Percentiles rank a stretch among this genome's conserved stretches.
phyloP scores from a whole-genome alignment of 2,113 vertebrate genomes.

The Pseudorasbora parva region DNA sequence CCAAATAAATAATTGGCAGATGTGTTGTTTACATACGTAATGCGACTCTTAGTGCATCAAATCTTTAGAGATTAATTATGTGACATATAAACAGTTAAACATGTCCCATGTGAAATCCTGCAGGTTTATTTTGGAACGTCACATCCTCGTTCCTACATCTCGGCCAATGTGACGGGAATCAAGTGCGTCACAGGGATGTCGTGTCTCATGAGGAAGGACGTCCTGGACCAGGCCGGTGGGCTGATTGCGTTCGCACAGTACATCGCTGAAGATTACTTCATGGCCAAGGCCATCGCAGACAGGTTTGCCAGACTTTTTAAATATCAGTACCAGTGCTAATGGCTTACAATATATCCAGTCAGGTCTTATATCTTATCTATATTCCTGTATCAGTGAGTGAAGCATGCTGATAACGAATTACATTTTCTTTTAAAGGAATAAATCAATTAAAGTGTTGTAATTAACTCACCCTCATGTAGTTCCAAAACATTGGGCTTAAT shows the following conservation, averaged over 20 bases:
- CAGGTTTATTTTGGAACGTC: slow-evolving; percentile 99
- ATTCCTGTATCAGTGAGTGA: neutral
- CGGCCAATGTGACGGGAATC: slow-evolving; percentile 94
- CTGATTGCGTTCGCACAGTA: slow-evolving; percentile 96
- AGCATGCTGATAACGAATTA: neutral
- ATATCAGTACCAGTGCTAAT: neutral
- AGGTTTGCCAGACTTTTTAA: slow-evolving; percentile 73
- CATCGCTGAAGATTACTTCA: slow-evolving; percentile 98
- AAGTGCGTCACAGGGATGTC: slow-evolving; percentile 99
- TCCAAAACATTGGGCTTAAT: neutral
- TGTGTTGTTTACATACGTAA: neutral
- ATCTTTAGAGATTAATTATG: neutral
- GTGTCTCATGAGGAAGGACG: slow-evolving; percentile 96
- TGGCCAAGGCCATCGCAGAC: slow-evolving; percentile 98
- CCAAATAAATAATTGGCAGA: neutral
- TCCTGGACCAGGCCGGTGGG: slow-evolving; percentile 94
- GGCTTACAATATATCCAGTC: neutral
- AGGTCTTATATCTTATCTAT: neutral
- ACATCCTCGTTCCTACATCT: slow-evolving; percentile 96
- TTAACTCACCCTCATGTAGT: neutral
- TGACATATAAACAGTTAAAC: neutral
- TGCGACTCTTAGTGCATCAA: neutral
- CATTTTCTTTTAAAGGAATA: neutral
- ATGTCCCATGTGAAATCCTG: slow-evolving; percentile 17
- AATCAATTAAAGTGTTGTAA: neutral